phyloP scores from a whole-genome alignment of 2,888 invertebrate genomes.

The Latrodectus hesperus region DNA sequence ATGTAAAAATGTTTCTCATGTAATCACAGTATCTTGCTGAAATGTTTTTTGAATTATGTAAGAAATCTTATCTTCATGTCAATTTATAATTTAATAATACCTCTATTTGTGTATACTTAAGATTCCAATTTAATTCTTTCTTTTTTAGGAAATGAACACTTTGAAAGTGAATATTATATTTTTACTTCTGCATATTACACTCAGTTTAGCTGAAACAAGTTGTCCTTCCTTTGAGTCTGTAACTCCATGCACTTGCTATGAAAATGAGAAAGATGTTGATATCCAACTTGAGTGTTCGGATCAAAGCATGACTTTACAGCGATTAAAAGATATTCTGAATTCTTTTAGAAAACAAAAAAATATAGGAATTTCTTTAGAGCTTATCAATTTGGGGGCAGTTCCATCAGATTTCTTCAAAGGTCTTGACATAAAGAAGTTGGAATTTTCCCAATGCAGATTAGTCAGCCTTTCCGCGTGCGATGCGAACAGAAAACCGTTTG shows the following conservation, averaged over 20 bases:
- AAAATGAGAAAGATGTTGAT: background rate
- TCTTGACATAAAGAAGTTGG: background rate
- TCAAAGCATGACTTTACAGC: background rate
- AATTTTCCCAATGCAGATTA: background rate
- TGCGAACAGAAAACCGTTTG: background rate
- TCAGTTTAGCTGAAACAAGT: background rate
- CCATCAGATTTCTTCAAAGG: background rate
- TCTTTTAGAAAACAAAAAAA: background rate
- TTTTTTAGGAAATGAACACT: too few species aligned
- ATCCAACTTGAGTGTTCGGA: background rate
- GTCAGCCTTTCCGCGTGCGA: background rate
- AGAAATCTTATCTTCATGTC: too few species aligned
- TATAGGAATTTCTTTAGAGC: background rate
- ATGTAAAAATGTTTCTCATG: too few species aligned
- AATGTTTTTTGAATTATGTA: too few species aligned
- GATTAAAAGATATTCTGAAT: background rate
- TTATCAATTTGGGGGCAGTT: background rate
- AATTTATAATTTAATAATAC: too few species aligned
- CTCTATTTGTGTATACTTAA: too few species aligned
- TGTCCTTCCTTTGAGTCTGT: background rate
- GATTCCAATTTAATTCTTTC: too few species aligned
- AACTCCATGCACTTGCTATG: background rate
- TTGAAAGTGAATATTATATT: too few species aligned
- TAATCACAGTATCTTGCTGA: too few species aligned
- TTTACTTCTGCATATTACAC: too few species aligned